Evolutionary conservation across 23 tunicate species (phyloP).

Genomic region (Styela clava): DNA sequence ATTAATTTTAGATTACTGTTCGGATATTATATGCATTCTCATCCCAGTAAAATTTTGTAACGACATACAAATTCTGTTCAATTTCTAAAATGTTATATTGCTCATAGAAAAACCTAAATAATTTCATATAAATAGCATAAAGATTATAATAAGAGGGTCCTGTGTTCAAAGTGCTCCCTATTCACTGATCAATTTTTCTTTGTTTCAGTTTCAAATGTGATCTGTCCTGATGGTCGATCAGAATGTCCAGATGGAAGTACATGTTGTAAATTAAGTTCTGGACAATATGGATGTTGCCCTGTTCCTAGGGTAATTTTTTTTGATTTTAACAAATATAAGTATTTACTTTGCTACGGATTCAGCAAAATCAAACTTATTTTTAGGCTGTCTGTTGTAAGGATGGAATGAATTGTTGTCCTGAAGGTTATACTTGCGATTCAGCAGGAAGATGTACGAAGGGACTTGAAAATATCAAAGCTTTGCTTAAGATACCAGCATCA

Average conservation of each 20-base stretch:
- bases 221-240: slow-evolving; percentile 11
- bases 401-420: slow-evolving; percentile 7
- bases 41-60: too few relatives aligned
- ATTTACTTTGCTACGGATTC: too few relatives aligned
- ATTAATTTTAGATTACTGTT: too few relatives aligned
- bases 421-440: slow-evolving; percentile 12
- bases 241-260: slow-evolving; percentile 29
- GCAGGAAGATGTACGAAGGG: slow-evolving; percentile 25
- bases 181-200: too few relatives aligned
- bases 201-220: too few relatives aligned
- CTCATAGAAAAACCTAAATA: too few relatives aligned
- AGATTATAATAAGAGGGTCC: too few relatives aligned
- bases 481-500: background rate
- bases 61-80: too few relatives aligned
- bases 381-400: slow-evolving; percentile 22
- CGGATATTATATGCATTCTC: too few relatives aligned
- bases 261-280: slow-evolving; percentile 15
- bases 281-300: slow-evolving; percentile 29
- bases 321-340: background rate
- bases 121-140: too few relatives aligned
- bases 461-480: background rate
- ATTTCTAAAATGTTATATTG: too few relatives aligned
- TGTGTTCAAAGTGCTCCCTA: too few relatives aligned
- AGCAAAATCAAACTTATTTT: background rate
- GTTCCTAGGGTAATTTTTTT: slow-evolving; percentile 5